These are phyloP conservation scores for Sebastes nivosus DNA, from an alignment of 2,797 vertebrate species.

Conservation along the genomic window DNA sequence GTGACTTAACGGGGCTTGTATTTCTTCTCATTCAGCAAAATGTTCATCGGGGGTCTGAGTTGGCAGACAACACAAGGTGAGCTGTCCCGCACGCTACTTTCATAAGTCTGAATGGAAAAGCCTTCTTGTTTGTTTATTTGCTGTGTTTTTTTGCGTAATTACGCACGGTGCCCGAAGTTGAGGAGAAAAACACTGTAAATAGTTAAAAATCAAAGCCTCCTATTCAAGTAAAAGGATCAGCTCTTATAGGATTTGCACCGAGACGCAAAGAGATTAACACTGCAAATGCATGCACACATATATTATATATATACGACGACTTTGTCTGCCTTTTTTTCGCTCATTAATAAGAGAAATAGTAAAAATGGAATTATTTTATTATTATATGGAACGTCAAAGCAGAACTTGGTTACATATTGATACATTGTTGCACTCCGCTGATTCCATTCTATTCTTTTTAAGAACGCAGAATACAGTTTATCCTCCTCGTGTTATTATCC, in stretches of 20 bases:
- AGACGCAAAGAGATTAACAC: constrained; percentile 67
- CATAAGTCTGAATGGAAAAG: constrained; percentile 63
- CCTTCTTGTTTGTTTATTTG: constrained; percentile 18
- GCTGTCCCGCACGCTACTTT: constrained; percentile 81
- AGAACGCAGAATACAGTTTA: constrained; percentile 40
- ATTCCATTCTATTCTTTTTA: constrained; percentile 63
- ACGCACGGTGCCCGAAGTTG: constrained; percentile 34
- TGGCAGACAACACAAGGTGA: constrained; percentile 97
- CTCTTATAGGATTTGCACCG: constrained; percentile 60
- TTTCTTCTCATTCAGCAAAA: constrained; percentile 89
- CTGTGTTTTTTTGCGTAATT: background rate
- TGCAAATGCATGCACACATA: constrained; percentile 39
- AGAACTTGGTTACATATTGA: constrained; percentile 41
- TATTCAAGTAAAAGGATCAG: constrained; percentile 57
- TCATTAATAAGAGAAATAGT: constrained; percentile 1
- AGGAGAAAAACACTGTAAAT: constrained; percentile 24
- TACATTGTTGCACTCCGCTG: constrained; percentile 30
- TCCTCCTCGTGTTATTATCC: constrained; percentile 48
- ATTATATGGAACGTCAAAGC: background rate
- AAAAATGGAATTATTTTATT: no score
- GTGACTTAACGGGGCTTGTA: constrained; percentile 62
- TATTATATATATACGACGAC: constrained; percentile 6
- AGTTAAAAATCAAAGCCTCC: constrained; percentile 63
- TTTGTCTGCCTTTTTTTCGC: constrained; percentile 36
- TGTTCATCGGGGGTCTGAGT: constrained; percentile 96